Percentiles rank a stretch among this genome's conserved stretches.
Evolutionary conservation across 2,113 vertebrate species (phyloP).

Genomic region (Cavia aperea): DNA sequence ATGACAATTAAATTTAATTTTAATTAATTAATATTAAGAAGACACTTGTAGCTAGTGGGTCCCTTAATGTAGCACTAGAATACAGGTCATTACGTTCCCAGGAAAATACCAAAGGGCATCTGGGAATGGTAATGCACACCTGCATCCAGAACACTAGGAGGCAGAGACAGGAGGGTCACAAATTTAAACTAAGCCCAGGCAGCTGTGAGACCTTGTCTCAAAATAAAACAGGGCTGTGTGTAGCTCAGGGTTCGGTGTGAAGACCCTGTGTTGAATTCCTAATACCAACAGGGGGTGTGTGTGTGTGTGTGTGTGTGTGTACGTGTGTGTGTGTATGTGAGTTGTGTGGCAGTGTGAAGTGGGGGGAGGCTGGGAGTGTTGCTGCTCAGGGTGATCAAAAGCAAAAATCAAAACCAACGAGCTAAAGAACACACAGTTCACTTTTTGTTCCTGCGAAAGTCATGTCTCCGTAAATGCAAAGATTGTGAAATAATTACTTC

Average conservation of each 20-base stretch:
- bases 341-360: neutral
- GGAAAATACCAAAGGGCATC: neutral
- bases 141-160: neutral
- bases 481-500: slow-evolving; percentile 33
- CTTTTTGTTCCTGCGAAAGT: slow-evolving; percentile 3
- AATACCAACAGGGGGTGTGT: neutral
- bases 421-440: neutral
- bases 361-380: neutral
- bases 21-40: slow-evolving; percentile 24
- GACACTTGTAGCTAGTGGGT: neutral
- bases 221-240: neutral
- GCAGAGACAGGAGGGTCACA: neutral
- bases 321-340: neutral
- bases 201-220: neutral
- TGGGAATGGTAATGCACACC: neutral
- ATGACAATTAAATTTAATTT: neutral
- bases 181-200: neutral
- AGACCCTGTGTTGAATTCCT: neutral
- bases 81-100: neutral
- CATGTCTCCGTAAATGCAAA: neutral
- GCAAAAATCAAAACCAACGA: neutral
- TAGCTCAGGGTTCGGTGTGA: neutral
- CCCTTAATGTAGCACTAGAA: neutral
- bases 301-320: neutral
- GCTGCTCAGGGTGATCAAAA: neutral